Evolutionary conservation across 2,888 invertebrate species (phyloP), one percentile per base, ranked within the genome.

Genomic region (Pardosa pseudoannulata): DNA sequence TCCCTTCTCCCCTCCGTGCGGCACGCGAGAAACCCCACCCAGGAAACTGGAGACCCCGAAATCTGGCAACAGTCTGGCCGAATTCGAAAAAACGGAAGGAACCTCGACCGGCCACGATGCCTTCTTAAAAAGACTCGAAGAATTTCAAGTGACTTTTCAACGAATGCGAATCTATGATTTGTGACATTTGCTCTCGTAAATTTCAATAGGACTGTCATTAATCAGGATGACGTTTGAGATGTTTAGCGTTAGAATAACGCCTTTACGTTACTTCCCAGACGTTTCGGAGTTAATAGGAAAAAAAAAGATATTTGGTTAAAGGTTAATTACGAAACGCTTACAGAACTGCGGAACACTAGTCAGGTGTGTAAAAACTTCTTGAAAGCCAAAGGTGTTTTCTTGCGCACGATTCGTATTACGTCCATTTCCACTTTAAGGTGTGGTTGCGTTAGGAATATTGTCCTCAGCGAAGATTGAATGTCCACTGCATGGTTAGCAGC

Each of bases 21-120:
- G 71, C 82, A 83, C 82, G 82, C 67, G 41, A 50, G 31, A 36
- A 27, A 71, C 76, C 29, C 78, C 78, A 78, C 73, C 83, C 83
- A 78, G 78, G 83, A 78, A 85, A 78, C 73, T 1, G 32, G 29
- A 71, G 28, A 29, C 39, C 70, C 56, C 16, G 56, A 16, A n/a
- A n/a, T n/a, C n/a, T n/a, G n/a, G n/a, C n/a, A n/a, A n/a, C n/a
- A n/a, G 11, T 46, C 56, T 56, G 56, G 56, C 56, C n/a, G 23
- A 2, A 13, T 62, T 36, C 62, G 19, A 1, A 31, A 46, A 29
- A 31, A 29, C 41, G 75, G 67, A 46, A 65, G 76, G 76, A 67
- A 76, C 31, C 50, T 5, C 67, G 76, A 67, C 62, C 32, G 46
- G 39, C 13, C 5, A 28, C 41, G 27, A n/a, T 2, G 56, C 3